Conservation (phyloP, 2,797 vertebrate species). For the Morus bassanus region DNA sequence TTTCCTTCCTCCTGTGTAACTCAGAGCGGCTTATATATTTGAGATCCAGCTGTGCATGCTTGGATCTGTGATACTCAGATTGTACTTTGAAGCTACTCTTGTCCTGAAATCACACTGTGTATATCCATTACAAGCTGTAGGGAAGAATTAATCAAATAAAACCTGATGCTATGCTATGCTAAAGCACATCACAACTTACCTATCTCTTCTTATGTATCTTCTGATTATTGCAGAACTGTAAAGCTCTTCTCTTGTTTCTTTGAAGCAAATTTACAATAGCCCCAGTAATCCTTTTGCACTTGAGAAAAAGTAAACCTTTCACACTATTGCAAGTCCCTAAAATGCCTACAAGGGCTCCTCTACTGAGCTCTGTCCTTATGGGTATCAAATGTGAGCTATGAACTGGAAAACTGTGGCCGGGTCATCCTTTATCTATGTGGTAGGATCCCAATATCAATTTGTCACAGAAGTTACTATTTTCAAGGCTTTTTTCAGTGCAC, state of each 20-base stretch:
- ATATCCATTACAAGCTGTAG: constrained; percentile 26
- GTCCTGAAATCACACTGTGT: constrained; percentile 31
- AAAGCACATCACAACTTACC: constrained; percentile 6
- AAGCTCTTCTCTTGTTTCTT: constrained; percentile 5
- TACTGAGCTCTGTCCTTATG: background rate
- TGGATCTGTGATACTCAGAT: background rate
- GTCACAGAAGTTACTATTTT: background rate
- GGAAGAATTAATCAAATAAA: constrained; percentile 31
- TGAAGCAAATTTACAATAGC: constrained; percentile 1
- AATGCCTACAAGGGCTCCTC: background rate
- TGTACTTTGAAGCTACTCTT: constrained; percentile 34
- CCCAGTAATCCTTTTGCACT: background rate
- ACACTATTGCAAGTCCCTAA: background rate
- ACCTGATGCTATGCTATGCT: background rate
- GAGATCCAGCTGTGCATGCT: constrained; percentile 38
- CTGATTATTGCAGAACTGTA: background rate
- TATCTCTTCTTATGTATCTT: background rate
- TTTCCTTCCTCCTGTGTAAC: background rate
- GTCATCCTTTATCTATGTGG: background rate
- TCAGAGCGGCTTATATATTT: background rate
- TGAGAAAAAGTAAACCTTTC: constrained; percentile 24
- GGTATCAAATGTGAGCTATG: background rate
- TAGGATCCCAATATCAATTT: background rate
- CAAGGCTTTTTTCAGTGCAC: background rate
- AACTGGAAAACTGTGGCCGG: background rate